Evolutionary conservation across 1,140 invertebrate genomes (phyloP).

Genomic region (Cephus cinctus): DNA sequence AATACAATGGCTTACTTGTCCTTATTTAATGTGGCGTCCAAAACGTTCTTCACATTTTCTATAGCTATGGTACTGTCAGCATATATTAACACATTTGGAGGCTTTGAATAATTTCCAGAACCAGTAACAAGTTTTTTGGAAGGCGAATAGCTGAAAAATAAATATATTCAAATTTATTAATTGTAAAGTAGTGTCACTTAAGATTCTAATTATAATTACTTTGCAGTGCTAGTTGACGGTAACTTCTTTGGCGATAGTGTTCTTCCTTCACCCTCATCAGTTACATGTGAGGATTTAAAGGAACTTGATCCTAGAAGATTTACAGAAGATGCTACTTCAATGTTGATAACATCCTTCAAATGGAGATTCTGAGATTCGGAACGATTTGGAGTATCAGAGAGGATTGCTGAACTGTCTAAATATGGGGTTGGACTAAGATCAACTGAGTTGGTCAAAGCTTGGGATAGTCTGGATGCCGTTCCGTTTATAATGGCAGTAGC

Average conservation of each 20-base stretch:
- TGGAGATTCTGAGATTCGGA: slow-evolving; percentile 15
- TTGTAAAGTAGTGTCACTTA: background rate
- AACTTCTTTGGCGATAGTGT: slow-evolving; percentile 4
- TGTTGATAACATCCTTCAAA: slow-evolving; percentile 20
- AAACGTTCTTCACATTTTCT: slow-evolving; percentile 68
- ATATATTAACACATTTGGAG: slow-evolving; percentile 81
- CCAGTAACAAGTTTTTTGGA: slow-evolving; percentile 20
- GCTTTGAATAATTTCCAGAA: slow-evolving; percentile 55
- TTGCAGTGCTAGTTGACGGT: background rate
- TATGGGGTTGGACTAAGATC: slow-evolving; percentile 28
- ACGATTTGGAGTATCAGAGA: slow-evolving; percentile 11
- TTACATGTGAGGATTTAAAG: background rate
- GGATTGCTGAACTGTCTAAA: slow-evolving; percentile 21
- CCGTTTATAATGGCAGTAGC: slow-evolving; percentile 17
- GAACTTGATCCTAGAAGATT: background rate
- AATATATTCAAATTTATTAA: slow-evolving; percentile 4
- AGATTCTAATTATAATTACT: background rate
- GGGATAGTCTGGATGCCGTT: slow-evolving; percentile 20
- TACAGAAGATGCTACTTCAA: slow-evolving; percentile 12
- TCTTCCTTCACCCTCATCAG: background rate
- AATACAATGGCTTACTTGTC: slow-evolving; percentile 69
- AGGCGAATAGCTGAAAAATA: slow-evolving; percentile 21
- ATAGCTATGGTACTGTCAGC: slow-evolving; percentile 72
- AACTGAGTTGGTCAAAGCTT: slow-evolving; percentile 24
- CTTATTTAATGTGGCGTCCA: slow-evolving; percentile 68